Base-by-base conservation (phyloP, 1,140 invertebrate genomes). In the Drosophila malerkotliana region DNA sequence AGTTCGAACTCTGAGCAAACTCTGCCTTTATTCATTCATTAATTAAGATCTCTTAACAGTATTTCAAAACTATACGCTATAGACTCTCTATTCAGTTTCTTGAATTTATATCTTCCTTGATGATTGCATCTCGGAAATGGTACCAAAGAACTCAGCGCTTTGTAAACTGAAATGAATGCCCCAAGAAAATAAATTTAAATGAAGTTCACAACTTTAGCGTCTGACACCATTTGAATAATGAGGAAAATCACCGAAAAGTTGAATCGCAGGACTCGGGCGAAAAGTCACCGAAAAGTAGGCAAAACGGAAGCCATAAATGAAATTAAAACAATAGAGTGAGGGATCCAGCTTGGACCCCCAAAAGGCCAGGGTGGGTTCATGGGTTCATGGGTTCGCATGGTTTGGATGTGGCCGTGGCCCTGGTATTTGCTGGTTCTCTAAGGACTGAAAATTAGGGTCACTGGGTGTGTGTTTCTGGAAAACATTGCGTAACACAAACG, bases 301-400 rank as follows among this genome's bases (percentile, higher is more conserved):
- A 77, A 79, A 88, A 83, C 83, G 83, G 79, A 88, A 88, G 76
- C 84, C 83, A 88, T 88, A 88, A 88, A 88, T 89, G 83, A 89
- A 88, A 88, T 88, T 88, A 88, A 88, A 88, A 83, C 83, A 84
- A 66, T 60, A 62, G 68, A 88, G 61, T 60, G 67, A 51, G 68
- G 60, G 62, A 8, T 9, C 15, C 18, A 18, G 47, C 44, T 47
- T 52, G 63, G 47, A 66, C 63, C 60, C 63, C 63, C 26, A 28
- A n/a, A 24, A 32, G 34, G 52, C 41, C 63, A 67, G 63, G 63
- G 63, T 67, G 63, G 61, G 41, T 64, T 64, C 61, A 44, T 14
- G 28, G 34, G 32, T 48, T 34, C 6, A 37, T 4, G 6, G 14
- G 15, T 21, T 48, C 18, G 18, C 61, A 44, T 14, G 28, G 34